Percentiles rank a stretch among this genome's conserved stretches.
phyloP scores from a whole-genome alignment of 2,888 invertebrate species.

The Coelogynopora nodosa region DNA sequence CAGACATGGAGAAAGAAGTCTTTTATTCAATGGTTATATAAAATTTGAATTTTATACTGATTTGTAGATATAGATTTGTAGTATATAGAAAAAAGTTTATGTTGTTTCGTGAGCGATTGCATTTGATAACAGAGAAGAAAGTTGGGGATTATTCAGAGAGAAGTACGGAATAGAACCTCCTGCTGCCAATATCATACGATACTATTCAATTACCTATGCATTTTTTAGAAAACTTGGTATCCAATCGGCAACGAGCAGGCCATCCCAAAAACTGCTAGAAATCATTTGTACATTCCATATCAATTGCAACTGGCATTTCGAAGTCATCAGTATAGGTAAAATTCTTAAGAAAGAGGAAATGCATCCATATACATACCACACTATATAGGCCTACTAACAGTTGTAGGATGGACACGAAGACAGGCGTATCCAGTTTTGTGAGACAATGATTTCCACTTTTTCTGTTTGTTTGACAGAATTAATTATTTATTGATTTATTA shows the following conservation, averaged over 20 bases:
- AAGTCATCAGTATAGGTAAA: too few species aligned
- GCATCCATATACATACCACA: too few species aligned
- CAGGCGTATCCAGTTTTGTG: too few species aligned
- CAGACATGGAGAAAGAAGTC: neutral
- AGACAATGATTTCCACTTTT: too few species aligned
- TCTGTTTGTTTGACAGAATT: too few species aligned
- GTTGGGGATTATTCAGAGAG: neutral
- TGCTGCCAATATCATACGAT: neutral
- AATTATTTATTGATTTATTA: too few species aligned
- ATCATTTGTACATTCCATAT: neutral
- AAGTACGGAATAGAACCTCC: neutral
- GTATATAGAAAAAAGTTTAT: constrained; percentile 5
- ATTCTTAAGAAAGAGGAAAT: too few species aligned
- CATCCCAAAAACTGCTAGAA: neutral
- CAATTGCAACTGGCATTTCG: too few species aligned
- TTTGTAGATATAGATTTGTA: neutral
- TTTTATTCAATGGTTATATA: neutral
- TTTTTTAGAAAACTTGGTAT: neutral
- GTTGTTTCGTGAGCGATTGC: neutral
- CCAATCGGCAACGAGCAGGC: neutral
- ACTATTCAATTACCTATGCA: neutral
- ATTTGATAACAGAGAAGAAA: neutral
- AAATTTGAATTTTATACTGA: neutral
- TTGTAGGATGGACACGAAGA: too few species aligned
- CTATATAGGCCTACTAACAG: too few species aligned